Evolutionary conservation across 1,140 invertebrate species (phyloP).

Genomic region (Bombus consobrinus): DNA sequence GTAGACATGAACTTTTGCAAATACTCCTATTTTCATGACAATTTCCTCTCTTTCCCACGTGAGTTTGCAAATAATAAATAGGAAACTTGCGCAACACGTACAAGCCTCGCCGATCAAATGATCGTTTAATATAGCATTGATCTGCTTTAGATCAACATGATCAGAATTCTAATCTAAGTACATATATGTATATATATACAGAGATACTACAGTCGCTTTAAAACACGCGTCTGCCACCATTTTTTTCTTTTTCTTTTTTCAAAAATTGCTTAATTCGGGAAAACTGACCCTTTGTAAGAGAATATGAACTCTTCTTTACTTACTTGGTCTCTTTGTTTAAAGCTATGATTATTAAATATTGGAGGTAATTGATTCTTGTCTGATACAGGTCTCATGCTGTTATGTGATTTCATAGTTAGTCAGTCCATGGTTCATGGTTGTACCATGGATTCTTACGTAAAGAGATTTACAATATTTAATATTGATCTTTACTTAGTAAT

Average conservation of each 20-base stretch:
- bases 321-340: slow-evolving; percentile 70
- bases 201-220: slow-evolving; percentile 28
- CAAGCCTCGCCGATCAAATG: slow-evolving; percentile 26
- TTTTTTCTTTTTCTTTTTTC: not conserved
- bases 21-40: not conserved
- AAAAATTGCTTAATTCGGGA: slow-evolving; percentile 56
- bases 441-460: not conserved
- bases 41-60: not conserved
- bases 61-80: not conserved
- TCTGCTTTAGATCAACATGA: slow-evolving; percentile 10
- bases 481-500: too few relatives aligned
- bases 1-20: not conserved
- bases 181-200: slow-evolving; percentile 45
- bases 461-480: not conserved
- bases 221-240: slow-evolving; percentile 12
- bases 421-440: not conserved
- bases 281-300: slow-evolving; percentile 55
- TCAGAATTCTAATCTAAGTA: slow-evolving; percentile 26
- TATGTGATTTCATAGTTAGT: not conserved
- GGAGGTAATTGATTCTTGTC: slow-evolving; percentile 55
- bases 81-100: slow-evolving; percentile 7
- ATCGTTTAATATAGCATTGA: slow-evolving; percentile 16
- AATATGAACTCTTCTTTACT: slow-evolving; percentile 59
- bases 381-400: slow-evolving; percentile 2
- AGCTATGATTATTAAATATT: slow-evolving; percentile 63